A percentile compares a stretch with the other conserved stretches of the same genome.
These are phyloP conservation scores for Pseudachorutes palmiensis DNA, from an alignment of 1,140 invertebrate species.

Conservation along the genomic window DNA sequence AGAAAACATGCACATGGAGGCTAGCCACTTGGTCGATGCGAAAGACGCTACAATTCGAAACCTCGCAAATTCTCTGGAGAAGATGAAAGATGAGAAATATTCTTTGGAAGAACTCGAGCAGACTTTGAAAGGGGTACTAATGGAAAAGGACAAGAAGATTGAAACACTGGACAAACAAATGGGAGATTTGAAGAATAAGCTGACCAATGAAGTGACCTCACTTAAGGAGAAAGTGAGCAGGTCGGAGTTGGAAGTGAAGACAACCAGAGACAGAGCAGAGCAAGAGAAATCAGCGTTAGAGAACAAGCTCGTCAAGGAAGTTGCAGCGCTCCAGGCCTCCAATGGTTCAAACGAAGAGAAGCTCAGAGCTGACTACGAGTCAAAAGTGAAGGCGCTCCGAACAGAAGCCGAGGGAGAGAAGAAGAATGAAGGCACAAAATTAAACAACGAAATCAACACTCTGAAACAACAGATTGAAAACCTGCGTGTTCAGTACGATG, in stretches of 20 bases:
- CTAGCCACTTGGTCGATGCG: slow-evolving; percentile 30
- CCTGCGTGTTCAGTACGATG: slow-evolving; percentile 71
- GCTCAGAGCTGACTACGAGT: slow-evolving; percentile 26
- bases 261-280: slow-evolving; percentile 30
- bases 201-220: slow-evolving; percentile 47
- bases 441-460: slow-evolving; percentile 63
- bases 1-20: slow-evolving; percentile 37
- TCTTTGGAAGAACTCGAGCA: slow-evolving; percentile 71
- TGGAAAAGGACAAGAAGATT: slow-evolving; percentile 61
- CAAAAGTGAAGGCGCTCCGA: slow-evolving; percentile 23
- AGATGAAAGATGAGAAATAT: slow-evolving; percentile 57
- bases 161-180: slow-evolving; percentile 63
- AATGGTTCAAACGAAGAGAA: slow-evolving; percentile 30
- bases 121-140: slow-evolving; percentile 57
- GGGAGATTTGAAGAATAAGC: slow-evolving; percentile 60
- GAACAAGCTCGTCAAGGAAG: slow-evolving; percentile 28
- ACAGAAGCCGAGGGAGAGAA: slow-evolving; percentile 59
- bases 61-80: slow-evolving; percentile 30
- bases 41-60: slow-evolving; percentile 31
- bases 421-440: slow-evolving; percentile 60
- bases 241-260: slow-evolving; percentile 29
- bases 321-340: slow-evolving; percentile 15
- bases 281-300: slow-evolving; percentile 30
- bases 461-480: slow-evolving; percentile 65
- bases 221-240: slow-evolving; percentile 30